Evolutionary conservation across 2,113 vertebrate species (phyloP), one percentile per base, ranked within the genome.

Genomic region (Riparia riparia): DNA sequence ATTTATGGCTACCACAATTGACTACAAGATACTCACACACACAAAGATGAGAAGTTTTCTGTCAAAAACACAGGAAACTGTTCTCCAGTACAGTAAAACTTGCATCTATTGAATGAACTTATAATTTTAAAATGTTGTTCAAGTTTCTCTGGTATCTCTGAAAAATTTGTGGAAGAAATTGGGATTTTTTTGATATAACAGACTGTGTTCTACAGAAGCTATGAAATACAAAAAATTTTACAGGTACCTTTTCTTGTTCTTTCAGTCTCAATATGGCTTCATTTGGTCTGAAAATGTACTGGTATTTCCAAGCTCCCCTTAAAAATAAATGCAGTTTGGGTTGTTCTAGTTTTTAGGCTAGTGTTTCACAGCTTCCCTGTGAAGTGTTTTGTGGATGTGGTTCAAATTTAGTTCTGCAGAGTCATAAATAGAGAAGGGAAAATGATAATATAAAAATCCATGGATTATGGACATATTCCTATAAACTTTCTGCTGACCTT

Each of bases 51-150:
- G 5, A 85, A 26, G 5, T 61, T 91, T 81, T 77, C 39, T 54
- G 18, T 24, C 26, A 87, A 83, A 70, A 32, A 19, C 6, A 4
- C 47, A 51, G 37, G 3, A 2, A 86, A 51, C 7, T 0, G 0
- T 73, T 91, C 32, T 79, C 29, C 42, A 71, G 18, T 42, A 63
- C 1, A 3, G 31, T 68, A 84, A 74, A 5, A 34, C 18, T 73
- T 77, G 18, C 9, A 53, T 47, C 47, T 68, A 6, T 50, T 56
- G 56, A 82, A 31, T 7, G 60, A 79, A 71, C 1, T 42, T 29
- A 29, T 44, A 44, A 82, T 16, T n/a, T 79, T 6, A 63, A 81
- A 82, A 34, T 22, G n/a, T 50, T 3, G 17, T 19, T 58, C 16
- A 58, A 50, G 39, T 16, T 79, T n/a, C 64, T 60, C 24, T 42